Conservation (phyloP, 2,113 vertebrate genomes). For the Cygnus buccinator region DNA sequence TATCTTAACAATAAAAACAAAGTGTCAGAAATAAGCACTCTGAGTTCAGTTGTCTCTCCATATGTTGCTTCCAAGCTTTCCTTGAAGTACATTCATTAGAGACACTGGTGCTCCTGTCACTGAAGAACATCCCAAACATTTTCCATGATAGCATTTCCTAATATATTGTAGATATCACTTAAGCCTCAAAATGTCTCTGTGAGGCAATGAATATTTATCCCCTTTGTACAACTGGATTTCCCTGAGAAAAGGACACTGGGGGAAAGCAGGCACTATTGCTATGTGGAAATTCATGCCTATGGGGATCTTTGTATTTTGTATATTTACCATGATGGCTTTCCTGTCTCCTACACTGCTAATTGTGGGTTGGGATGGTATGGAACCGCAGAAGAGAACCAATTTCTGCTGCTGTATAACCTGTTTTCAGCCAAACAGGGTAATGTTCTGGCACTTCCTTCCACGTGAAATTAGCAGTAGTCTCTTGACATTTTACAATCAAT, state of each 20-base stretch:
- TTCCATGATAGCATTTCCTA: not conserved
- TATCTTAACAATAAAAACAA: conserved; percentile 57
- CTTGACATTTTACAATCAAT: not conserved
- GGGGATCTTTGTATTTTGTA: not conserved
- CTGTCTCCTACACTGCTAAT: not conserved
- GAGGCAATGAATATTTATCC: not conserved
- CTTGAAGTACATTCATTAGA: conserved; percentile 14
- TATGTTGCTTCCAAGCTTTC: conserved; percentile 34
- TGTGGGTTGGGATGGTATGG: not conserved
- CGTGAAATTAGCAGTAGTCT: not conserved
- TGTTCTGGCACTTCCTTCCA: not conserved
- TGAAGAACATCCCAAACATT: not conserved
- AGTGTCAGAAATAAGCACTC: conserved; percentile 44
- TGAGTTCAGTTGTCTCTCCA: conserved; percentile 29
- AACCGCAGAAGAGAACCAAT: not conserved
- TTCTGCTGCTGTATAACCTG: not conserved
- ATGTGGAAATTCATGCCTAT: not conserved
- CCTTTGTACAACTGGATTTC: not conserved
- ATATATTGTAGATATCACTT: not conserved
- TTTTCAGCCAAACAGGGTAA: not conserved
- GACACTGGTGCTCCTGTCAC: not conserved
- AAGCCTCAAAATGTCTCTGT: conserved; percentile 16
- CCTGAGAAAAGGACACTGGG: not conserved
- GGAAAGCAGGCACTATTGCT: not conserved
- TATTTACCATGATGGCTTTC: not conserved